Evolutionary conservation across 2,888 invertebrate species (phyloP).

Genomic region (Clistopyga incitator): DNA sequence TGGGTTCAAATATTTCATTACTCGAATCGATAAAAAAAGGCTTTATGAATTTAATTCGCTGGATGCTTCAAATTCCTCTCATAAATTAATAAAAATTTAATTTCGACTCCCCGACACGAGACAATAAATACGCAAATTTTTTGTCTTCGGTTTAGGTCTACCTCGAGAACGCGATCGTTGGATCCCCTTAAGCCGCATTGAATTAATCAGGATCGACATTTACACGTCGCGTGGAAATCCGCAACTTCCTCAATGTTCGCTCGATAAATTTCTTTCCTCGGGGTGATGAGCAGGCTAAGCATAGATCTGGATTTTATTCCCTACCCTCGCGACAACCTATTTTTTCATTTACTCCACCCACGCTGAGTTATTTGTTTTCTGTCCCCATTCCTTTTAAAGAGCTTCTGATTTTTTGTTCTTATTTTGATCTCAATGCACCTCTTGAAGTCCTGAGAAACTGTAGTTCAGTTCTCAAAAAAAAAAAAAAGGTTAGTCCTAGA

Average conservation of each 20-base stretch:
- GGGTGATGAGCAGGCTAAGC: not conserved
- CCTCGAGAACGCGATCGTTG: not conserved
- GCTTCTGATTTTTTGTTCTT: not conserved
- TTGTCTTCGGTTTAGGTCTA: no score
- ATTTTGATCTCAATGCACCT: not conserved
- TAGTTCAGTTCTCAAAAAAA: not conserved
- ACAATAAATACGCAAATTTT: not conserved
- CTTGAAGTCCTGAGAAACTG: not conserved
- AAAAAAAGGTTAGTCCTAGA: not conserved
- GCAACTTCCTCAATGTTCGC: conserved; percentile 3
- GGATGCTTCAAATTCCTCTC: no score
- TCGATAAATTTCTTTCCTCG: not conserved
- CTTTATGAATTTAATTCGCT: no score
- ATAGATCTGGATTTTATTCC: conserved; percentile 4
- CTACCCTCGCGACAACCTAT: not conserved
- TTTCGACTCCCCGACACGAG: not conserved
- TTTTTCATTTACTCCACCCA: conserved; percentile 7
- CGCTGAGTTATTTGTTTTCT: not conserved
- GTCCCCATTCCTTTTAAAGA: conserved; percentile 1
- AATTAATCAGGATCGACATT: conserved; percentile 31
- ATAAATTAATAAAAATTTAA: conserved; percentile 8
- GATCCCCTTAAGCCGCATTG: conserved; percentile 1
- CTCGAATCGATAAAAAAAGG: no score
- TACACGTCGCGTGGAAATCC: conserved; percentile 5
- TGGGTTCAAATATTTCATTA: no score